Base-by-base conservation (phyloP, 1,140 invertebrate species). In the Zaprionus taronus region DNA sequence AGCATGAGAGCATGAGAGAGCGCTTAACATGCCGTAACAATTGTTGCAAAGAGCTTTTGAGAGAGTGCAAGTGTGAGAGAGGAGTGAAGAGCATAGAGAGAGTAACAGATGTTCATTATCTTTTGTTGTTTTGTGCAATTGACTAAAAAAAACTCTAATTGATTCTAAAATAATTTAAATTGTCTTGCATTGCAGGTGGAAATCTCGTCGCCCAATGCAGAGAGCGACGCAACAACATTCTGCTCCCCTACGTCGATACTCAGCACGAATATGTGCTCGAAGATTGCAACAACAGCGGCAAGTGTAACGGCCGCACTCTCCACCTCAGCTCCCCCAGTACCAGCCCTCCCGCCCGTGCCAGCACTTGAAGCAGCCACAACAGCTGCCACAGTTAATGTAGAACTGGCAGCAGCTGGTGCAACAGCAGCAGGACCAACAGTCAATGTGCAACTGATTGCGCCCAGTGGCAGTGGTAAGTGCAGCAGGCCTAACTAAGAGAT, bases 171-270 rank as follows among this genome's bases (percentile, higher is more conserved):
- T 55, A 31, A 61, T 71, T 51, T 51, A 51, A 22, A 22, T 51
- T 51, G 20, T 24, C 67, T 57, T 47, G 15, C 15, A 26, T 9
- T 38, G 14, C 58, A 93, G 92, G 92, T 93, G 49, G 92, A 93
- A 77, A 91, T 93, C 41, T 93, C 92, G 20, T 93, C 92, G n/a
- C 92, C 92, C 69, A 97, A 96, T 93, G 96, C 96, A 64, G 96
- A 97, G 76, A 92, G 79, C 56, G 92, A 93, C 41, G 41, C 41
- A 70, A 92, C 92, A 60, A 91, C 91, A 65, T 91, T 93, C 66
- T 93, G 92, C 72, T 93, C 92, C 53, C 89, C 91, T 61, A 83
- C 91, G 71, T 93, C 92, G 47, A 93, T 93, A 72, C 85, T 93
- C 38, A 91, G 91, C 64, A 80, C 91, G 31, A 92, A 92, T 71